Percentiles rank a stretch among this genome's conserved stretches.
phyloP scores from a whole-genome alignment of 2,797 vertebrate genomes.

The Anableps anableps region DNA sequence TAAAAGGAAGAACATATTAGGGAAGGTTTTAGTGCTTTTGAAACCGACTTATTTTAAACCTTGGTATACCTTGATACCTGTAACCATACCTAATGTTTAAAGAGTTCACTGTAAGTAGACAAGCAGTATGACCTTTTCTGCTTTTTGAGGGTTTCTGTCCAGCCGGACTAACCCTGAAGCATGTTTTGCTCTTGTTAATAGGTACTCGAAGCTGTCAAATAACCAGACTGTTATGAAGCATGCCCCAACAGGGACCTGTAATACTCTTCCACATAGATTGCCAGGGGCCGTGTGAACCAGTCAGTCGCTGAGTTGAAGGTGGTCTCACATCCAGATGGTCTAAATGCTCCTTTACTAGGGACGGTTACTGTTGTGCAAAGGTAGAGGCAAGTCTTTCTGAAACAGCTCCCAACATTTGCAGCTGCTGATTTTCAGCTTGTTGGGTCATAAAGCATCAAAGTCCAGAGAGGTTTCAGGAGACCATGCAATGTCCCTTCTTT shows the following conservation, averaged over 20 bases:
- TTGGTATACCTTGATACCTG: not conserved
- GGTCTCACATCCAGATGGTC: constrained; percentile 25
- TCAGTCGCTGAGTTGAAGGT: constrained; percentile 21
- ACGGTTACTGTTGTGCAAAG: constrained; percentile 6
- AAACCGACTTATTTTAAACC: not conserved
- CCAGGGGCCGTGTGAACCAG: constrained; percentile 58
- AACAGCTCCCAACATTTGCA: not conserved
- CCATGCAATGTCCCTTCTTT: not conserved
- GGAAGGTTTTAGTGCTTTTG: not conserved
- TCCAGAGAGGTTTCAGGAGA: not conserved
- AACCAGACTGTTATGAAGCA: constrained; percentile 41
- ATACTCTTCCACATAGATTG: constrained; percentile 43
- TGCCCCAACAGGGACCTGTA: constrained; percentile 57
- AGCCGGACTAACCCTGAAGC: constrained; percentile 6
- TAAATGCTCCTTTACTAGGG: not conserved
- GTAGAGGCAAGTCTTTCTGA: not conserved
- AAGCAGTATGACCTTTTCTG: not conserved
- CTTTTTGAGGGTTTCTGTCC: constrained; percentile 13
- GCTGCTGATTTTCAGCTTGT: constrained; percentile 1
- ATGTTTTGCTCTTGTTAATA: constrained; percentile 40
- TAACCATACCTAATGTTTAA: not conserved
- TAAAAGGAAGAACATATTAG: not conserved
- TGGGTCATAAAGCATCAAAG: not conserved
- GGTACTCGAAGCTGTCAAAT: constrained; percentile 41
- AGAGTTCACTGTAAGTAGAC: not conserved